phyloP scores from a whole-genome alignment of 2,797 vertebrate species.

The Myotis daubentonii region DNA sequence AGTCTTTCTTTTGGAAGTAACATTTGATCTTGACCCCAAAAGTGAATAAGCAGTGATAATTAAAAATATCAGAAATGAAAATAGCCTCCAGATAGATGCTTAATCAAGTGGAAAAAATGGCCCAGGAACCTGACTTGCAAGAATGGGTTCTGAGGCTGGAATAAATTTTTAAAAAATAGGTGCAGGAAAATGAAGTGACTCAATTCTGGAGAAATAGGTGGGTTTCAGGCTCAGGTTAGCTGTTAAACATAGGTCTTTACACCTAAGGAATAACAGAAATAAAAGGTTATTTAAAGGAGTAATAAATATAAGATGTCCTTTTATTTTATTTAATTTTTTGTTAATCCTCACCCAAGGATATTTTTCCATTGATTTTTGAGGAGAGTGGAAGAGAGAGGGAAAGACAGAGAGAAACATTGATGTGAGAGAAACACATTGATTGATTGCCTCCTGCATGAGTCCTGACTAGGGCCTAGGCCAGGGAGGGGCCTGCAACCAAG shows the following conservation, averaged over 20 bases:
- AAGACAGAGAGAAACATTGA: too few species aligned
- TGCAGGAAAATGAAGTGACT: neutral
- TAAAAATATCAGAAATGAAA: neutral
- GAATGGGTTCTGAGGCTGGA: neutral
- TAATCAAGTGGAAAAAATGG: neutral
- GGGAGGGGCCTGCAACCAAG: too few species aligned
- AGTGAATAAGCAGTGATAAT: neutral
- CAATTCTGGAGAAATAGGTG: neutral
- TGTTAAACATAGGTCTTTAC: neutral
- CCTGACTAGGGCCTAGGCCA: too few species aligned
- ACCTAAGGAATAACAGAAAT: neutral
- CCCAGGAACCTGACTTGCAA: neutral
- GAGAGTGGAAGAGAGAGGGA: too few species aligned
- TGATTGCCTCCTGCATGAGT: too few species aligned
- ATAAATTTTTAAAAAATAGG: neutral
- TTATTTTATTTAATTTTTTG: too few species aligned
- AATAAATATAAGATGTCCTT: neutral
- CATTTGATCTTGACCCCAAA: neutral
- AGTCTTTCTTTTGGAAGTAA: neutral
- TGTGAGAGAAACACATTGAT: too few species aligned
- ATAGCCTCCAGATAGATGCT: neutral
- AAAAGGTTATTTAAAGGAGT: neutral
- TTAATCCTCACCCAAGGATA: too few species aligned
- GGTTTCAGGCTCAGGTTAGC: neutral
- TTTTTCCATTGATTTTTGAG: too few species aligned